A percentile compares a stretch with the other conserved stretches of the same genome.
These are phyloP conservation scores for Beroe ovata DNA, from an alignment of 37 sponge, comb jelly and placozoan species.

Conservation along the genomic window DNA sequence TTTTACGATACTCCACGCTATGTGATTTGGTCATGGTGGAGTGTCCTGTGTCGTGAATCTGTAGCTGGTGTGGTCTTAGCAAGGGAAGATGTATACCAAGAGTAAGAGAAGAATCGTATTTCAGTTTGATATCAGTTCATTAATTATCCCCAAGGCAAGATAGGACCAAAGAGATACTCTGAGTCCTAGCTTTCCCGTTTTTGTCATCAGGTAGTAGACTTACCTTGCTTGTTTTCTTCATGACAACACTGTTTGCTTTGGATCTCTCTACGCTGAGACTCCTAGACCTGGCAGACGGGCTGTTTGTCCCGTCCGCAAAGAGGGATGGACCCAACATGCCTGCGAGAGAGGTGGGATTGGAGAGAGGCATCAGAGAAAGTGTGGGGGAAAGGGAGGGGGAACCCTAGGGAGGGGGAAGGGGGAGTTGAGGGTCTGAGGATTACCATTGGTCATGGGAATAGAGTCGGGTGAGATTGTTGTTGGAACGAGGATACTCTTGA, in stretches of 20 bases:
- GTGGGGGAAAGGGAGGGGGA: background rate
- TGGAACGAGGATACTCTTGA: slow-evolving; percentile 42
- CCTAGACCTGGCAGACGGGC: slow-evolving; percentile 32
- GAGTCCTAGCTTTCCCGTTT: no score
- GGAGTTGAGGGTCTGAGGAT: no score
- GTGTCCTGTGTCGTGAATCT: no score
- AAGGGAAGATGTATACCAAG: background rate
- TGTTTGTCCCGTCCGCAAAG: slow-evolving; percentile 37
- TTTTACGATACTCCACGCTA: background rate
- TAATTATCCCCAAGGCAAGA: no score
- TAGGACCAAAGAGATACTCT: no score
- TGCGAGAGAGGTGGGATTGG: no score
- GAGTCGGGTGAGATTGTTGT: slow-evolving; percentile 63
- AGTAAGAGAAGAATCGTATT: no score
- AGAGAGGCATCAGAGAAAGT: no score
- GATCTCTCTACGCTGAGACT: slow-evolving; percentile 52
- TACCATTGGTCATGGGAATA: slow-evolving; percentile 23
- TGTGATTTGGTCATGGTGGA: background rate
- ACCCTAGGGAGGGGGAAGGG: background rate
- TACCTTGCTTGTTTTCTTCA: slow-evolving; percentile 67
- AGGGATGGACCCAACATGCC: slow-evolving; percentile 18
- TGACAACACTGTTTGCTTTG: slow-evolving; percentile 60
- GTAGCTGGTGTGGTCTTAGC: background rate
- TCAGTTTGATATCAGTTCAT: no score
- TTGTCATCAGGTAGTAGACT: no score